Evolutionary conservation across 2,888 invertebrate genomes (phyloP).

Genomic region (Ommatoiulus sabulosus): DNA sequence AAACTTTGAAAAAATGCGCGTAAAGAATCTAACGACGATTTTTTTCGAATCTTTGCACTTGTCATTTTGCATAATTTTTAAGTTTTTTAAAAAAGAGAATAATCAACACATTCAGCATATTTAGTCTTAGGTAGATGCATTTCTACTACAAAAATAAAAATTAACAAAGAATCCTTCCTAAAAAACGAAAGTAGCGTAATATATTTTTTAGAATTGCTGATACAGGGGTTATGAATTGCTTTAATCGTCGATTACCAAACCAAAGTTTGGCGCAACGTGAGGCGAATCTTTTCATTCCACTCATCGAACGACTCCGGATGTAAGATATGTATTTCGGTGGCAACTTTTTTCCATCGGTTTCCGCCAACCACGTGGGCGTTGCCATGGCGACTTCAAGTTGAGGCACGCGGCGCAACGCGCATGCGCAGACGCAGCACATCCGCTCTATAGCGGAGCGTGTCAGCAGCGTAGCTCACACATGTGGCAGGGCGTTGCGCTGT

Average conservation of each 20-base stretch:
- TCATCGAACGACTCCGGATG: neutral
- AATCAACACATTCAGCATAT: too few species aligned
- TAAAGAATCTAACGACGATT: too few species aligned
- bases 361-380: constrained; percentile 21
- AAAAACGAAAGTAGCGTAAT: too few species aligned
- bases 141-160: too few species aligned
- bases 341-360: neutral
- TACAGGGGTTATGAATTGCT: too few species aligned
- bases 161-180: too few species aligned
- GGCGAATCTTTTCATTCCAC: neutral
- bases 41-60: too few species aligned
- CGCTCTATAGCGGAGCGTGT: neutral
- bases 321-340: neutral
- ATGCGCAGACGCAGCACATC: neutral
- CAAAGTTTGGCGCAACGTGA: neutral
- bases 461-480: neutral
- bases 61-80: too few species aligned
- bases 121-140: too few species aligned
- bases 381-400: neutral
- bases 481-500: neutral
- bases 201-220: too few species aligned
- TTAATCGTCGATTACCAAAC: neutral
- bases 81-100: too few species aligned
- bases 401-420: neutral
- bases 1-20: too few species aligned